phyloP scores from a whole-genome alignment of 2,113 vertebrate genomes.

The Herpetotheres cachinnans region DNA sequence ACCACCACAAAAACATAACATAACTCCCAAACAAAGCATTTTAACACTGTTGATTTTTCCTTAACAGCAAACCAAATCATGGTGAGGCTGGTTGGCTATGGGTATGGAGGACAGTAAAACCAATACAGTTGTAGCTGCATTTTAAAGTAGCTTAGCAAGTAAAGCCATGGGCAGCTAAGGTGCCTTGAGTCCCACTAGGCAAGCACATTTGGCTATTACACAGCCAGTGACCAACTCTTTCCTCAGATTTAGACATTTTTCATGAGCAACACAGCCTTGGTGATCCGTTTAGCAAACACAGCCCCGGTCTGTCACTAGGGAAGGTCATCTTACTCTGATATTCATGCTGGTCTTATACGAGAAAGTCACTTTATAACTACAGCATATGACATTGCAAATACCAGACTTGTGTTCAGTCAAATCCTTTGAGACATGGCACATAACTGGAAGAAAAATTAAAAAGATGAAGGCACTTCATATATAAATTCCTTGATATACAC shows the following conservation, averaged over 20 bases:
- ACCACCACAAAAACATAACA: not conserved
- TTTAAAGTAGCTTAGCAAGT: not conserved
- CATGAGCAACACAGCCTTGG: not conserved
- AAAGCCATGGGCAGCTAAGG: not conserved
- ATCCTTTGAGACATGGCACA: not conserved
- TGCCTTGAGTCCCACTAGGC: not conserved
- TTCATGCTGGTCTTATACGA: not conserved
- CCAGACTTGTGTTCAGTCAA: not conserved
- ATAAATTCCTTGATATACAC: not conserved
- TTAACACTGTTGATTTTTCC: not conserved
- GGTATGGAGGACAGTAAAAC: not conserved
- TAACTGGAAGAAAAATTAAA: not conserved
- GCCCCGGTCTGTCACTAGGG: not conserved
- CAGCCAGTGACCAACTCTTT: not conserved
- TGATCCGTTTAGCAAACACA: not conserved
- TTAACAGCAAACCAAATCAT: not conserved
- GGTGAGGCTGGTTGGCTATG: not conserved
- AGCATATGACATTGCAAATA: not conserved
- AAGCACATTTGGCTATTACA: not conserved
- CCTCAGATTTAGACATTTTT: not conserved
- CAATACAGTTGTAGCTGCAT: not conserved
- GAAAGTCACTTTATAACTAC: not conserved
- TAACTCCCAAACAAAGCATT: not conserved
- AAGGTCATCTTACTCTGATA: not conserved
- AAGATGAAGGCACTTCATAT: not conserved